Evolutionary conservation across 1,140 invertebrate genomes (phyloP), one percentile per base, ranked within the genome.

Genomic region (Euwallacea similis): DNA sequence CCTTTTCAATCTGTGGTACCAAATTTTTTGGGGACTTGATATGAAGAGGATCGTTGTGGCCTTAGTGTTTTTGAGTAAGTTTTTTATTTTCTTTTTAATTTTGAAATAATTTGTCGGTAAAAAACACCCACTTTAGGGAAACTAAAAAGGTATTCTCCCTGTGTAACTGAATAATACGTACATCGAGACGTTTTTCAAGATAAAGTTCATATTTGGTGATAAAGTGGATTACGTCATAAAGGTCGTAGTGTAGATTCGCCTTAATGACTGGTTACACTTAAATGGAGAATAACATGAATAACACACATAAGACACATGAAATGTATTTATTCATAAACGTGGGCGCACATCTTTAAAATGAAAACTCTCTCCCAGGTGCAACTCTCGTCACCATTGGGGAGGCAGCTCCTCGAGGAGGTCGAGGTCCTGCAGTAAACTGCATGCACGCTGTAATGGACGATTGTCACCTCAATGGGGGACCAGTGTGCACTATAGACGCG

Each of bases 401-500:
- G 50, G 42, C 13, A 13, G 11, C 43, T 8, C 43, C 42, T 21
- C 9, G 33, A 21, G 63, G 62, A n/a, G 41, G 15, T 6, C 66
- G 50, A 10, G 64, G 66, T 13, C 60, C 67, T 7, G 44, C 69
- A 21, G 64, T 69, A 43, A 79, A 84, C 0, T 86, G 85, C 72
- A 80, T 84, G n/a, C 81, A 79, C 0, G 71, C 79, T 42, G 82
- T 82, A 69, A 58, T 69, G 67, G 59, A 53, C n/a, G 59, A 55
- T 6, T 82, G 77, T 42, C 76, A 83, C 6, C 78, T 83, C 0
- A 80, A 83, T 6, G 79, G 80, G 0, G 85, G 84, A 0, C 85
- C 85, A 0, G 82, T 86, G 0, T 86, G 85, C 72, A 84, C 82
- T 0, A 84, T 86, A 42, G 84, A 85, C 73, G 84, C 82, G 0